Evolutionary conservation across 2,113 vertebrate genomes (phyloP), one percentile per base, ranked within the genome.

Genomic region (Oplegnathus fasciatus): DNA sequence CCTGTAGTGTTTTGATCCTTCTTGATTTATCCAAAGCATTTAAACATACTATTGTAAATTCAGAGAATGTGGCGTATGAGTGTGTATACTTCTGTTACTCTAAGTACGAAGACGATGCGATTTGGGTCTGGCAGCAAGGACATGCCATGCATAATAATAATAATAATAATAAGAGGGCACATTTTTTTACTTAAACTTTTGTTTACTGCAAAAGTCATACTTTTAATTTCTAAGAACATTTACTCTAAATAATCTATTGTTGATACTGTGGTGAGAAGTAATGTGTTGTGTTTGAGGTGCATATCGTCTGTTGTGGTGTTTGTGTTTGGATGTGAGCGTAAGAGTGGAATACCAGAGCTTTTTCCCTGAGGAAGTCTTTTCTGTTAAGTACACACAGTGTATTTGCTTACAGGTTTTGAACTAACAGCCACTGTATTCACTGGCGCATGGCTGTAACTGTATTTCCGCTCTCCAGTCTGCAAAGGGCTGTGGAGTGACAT

Each of bases 251-350:
- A 87, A 90, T 91, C 75, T 92, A 30, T 83, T 90, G 78, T 90
- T 75, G 75, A 81, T 88, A 80, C 83, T 75, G 89, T 94, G 78
- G 86, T 93, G 78, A 85, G 84, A 92, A 68, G 92, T 94, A 83
- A 83, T 44, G 93, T 94, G 78, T 85, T 68, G 88, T 95, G 74
- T 93, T 89, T 92, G 85, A 91, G 90, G 82, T 94, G 85, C 79
- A 79, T 92, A 52, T 86, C 17, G 85, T 91, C 77, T 54, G 60
- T 89, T 57, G 71, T 85, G 32, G 81, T 91, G 66, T 86, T 79
- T 83, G 75, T 88, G 78, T 83, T 79, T 92, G 91, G 46, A 52
- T 80, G 71, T 89, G 88, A 42, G 78, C 86, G 83, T 32, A 75
- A 75, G 82, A 68, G 50, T 84, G 82, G 70, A 54, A 72, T 65